Conservation (phyloP, 37 sponge, comb jelly and placozoan genomes). For the Ephydatia muelleri region DNA sequence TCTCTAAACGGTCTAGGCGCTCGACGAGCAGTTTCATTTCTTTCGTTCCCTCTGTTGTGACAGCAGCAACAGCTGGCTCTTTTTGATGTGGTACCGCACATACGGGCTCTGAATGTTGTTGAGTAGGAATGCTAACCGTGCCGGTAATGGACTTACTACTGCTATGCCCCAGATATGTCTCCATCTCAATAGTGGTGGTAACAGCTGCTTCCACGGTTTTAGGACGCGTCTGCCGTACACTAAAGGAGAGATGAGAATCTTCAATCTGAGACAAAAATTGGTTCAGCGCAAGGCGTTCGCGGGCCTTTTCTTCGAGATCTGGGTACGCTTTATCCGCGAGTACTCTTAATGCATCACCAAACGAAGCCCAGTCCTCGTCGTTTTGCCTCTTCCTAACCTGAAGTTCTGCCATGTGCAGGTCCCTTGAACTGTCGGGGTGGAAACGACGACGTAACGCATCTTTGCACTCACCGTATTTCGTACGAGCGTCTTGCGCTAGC, state of each 20-base stretch:
- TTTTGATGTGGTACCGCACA: too few relatives aligned
- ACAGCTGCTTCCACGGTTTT: constrained; percentile 7
- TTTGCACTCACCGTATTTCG: too few relatives aligned
- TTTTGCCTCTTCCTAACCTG: background rate
- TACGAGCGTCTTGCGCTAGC: too few relatives aligned
- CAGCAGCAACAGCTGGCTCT: too few relatives aligned
- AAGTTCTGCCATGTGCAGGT: background rate
- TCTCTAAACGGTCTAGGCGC: background rate
- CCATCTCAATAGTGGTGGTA: constrained; percentile 6
- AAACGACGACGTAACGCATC: background rate
- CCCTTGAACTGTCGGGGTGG: background rate
- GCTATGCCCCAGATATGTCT: constrained; percentile 10
- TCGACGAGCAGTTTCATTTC: background rate
- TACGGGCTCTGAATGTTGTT: too few relatives aligned
- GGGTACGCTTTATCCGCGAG: constrained; percentile 7
- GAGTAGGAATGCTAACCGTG: background rate
- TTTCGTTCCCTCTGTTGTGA: background rate
- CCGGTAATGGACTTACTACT: background rate
- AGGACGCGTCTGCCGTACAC: background rate
- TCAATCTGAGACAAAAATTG: background rate
- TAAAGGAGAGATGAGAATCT: background rate
- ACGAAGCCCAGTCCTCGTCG: background rate
- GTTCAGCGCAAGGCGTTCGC: background rate
- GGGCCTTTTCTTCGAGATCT: constrained; percentile 8
- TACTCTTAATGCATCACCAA: background rate